A percentile compares a stretch with the other conserved stretches of the same genome.
Evolutionary conservation across 1,140 invertebrate species (phyloP).

Genomic region (Drosophila virilis): DNA sequence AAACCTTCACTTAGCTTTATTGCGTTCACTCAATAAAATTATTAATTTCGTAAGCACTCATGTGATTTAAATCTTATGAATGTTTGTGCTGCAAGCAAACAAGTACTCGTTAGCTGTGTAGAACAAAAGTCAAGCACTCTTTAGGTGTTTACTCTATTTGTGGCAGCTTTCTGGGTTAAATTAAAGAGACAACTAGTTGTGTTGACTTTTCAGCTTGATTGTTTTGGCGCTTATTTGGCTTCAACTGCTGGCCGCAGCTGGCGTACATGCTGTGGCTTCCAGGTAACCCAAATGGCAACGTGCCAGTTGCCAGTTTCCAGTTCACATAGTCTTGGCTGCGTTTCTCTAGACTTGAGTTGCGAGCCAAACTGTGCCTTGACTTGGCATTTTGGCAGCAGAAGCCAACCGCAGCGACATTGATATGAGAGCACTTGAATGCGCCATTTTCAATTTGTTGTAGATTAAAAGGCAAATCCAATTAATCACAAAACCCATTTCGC

Average conservation of each 20-base stretch:
- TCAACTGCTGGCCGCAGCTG: constrained; percentile 34
- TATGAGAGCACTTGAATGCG: constrained; percentile 25
- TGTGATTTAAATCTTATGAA: background rate
- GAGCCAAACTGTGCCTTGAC: constrained; percentile 32
- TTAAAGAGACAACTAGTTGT: constrained; percentile 42
- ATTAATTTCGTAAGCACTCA: background rate
- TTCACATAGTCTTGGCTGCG: constrained; percentile 53
- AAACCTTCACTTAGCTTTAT: background rate
- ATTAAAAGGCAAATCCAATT: constrained; percentile 50
- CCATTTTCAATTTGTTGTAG: constrained; percentile 28
- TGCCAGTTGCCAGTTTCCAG: constrained; percentile 52
- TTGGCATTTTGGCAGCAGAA: constrained; percentile 39
- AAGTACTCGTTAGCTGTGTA: background rate
- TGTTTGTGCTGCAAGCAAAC: background rate
- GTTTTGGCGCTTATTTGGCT: constrained; percentile 59
- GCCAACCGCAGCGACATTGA: constrained; percentile 9
- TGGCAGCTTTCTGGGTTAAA: constrained; percentile 19
- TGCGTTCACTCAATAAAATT: background rate
- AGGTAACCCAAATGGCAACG: constrained; percentile 74
- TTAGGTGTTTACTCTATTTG: background rate
- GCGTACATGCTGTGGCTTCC: constrained; percentile 53
- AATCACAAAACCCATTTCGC: constrained; percentile 62
- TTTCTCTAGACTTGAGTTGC: constrained; percentile 21
- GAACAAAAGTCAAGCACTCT: background rate
- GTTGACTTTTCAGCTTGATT: constrained; percentile 61